Evolutionary conservation across 2,888 invertebrate species (phyloP), one percentile per base, ranked within the genome.

Genomic region (Eristalis arbustorum): DNA sequence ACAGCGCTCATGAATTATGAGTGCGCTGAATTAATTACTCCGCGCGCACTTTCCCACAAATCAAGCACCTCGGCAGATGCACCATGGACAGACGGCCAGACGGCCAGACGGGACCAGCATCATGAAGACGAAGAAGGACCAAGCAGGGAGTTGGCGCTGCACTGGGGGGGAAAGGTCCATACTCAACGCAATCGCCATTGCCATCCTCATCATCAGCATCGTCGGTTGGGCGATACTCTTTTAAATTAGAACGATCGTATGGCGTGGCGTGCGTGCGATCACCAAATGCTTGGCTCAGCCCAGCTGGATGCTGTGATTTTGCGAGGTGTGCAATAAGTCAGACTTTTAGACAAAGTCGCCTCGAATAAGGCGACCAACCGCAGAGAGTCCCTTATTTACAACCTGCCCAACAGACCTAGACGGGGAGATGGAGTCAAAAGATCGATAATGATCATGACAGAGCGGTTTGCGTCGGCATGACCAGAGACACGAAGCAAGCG

Each of bases 11-110:
- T 88, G 71, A 84, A 84, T 88, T 88, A 78, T 84, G 81, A 88
- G 79, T 79, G 88, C 68, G 88, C 82, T 88, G 81, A 84, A 82
- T 84, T 81, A 82, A 81, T 84, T 82, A 82, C 88, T 82, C 74
- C 64, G 71, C 82, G 69, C 68, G 59, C 67, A 57, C 62, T 74
- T 76, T 67, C 68, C 74, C 49, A 18, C 75, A 67, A 68, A 69
- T 61, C 63, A 61, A 74, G 63, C n/a, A 34, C 37, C 64, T 25
- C 67, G 42, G 49, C n/a, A n/a, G 49, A n/a, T 18, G 34, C 34
- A 72, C 23, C 62, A 63, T 3, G 22, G 49, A 34, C 28, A 77
- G 23, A n/a, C n/a, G n/a, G n/a, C n/a, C n/a, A n/a, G n/a, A n/a
- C n/a, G n/a, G 11, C 64, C 56, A 59, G 11, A 4, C 64, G 49